A percentile compares a stretch with the other conserved stretches of the same genome.
These are phyloP conservation scores for Echeneis naucrates DNA, from an alignment of 2,797 vertebrate genomes.

Conservation along the genomic window DNA sequence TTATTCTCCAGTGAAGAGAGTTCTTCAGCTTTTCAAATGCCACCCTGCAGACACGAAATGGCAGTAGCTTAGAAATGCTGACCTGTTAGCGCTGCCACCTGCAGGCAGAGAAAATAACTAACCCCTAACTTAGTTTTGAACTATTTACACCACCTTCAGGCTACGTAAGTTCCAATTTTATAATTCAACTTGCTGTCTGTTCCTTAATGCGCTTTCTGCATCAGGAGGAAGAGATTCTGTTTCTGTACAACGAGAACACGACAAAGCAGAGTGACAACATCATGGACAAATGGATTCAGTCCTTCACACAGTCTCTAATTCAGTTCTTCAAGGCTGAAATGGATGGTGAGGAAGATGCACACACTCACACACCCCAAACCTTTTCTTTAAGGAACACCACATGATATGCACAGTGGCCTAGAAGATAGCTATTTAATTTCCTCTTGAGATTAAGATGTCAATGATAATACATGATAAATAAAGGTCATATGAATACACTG, in stretches of 20 bases:
- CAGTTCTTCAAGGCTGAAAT: conserved; percentile 96
- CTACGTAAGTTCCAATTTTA: neutral
- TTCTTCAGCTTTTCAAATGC: neutral
- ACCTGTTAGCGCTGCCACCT: neutral
- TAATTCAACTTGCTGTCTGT: conserved; percentile 1
- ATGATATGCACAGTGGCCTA: neutral
- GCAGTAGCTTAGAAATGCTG: neutral
- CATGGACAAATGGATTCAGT: conserved; percentile 98
- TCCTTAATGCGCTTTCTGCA: conserved; percentile 5
- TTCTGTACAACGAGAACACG: conserved; percentile 92
- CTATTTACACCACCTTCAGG: neutral
- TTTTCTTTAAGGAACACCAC: neutral
- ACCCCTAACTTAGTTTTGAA: neutral
- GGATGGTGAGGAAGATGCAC: conserved; percentile 84
- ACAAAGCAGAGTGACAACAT: conserved; percentile 90
- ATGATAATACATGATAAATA: neutral
- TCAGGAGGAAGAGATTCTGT: conserved; percentile 90
- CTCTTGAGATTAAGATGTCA: neutral
- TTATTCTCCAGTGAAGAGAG: neutral
- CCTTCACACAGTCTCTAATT: conserved; percentile 96
- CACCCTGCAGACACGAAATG: neutral
- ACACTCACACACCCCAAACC: neutral
- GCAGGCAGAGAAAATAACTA: neutral
- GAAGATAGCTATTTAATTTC: neutral
- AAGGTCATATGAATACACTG: neutral